Evolutionary conservation across 2,888 invertebrate genomes (phyloP).

Genomic region (Thysanoteuthis rhombus): DNA sequence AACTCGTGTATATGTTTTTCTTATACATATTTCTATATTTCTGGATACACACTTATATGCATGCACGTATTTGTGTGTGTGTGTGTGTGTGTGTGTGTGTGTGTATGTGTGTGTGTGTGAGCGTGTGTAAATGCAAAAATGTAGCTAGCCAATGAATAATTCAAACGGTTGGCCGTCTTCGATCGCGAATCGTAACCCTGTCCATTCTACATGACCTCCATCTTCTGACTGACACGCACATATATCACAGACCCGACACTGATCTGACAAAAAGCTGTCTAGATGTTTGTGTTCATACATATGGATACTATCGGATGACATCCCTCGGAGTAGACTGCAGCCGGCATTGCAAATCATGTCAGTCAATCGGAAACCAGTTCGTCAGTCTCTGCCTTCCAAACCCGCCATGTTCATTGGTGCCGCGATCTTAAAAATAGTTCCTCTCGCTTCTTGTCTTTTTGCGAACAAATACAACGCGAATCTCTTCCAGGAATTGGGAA

Average conservation of each 20-base stretch:
- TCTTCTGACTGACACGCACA: background rate
- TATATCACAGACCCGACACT: background rate
- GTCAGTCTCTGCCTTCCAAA: background rate
- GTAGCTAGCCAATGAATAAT: background rate
- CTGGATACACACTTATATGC: background rate
- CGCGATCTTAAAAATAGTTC: background rate
- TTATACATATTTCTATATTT: no score
- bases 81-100: background rate
- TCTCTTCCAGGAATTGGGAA: background rate
- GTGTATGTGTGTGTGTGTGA: background rate
- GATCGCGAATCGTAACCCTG: background rate
- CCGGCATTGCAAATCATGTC: background rate
- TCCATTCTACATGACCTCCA: background rate
- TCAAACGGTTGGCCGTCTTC: background rate
- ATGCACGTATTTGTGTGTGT: background rate
- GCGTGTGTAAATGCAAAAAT: background rate
- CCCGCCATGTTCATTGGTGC: background rate
- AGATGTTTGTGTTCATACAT: background rate
- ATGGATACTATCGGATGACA: background rate
- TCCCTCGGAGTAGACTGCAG: background rate
- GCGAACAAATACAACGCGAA: background rate
- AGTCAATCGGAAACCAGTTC: background rate
- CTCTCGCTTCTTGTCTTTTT: background rate
- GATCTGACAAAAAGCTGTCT: background rate
- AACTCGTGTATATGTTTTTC: background rate